Base-by-base conservation (phyloP, 2,113 vertebrate genomes). In the western clawed frog (Xenopus tropicalis) region DNA sequence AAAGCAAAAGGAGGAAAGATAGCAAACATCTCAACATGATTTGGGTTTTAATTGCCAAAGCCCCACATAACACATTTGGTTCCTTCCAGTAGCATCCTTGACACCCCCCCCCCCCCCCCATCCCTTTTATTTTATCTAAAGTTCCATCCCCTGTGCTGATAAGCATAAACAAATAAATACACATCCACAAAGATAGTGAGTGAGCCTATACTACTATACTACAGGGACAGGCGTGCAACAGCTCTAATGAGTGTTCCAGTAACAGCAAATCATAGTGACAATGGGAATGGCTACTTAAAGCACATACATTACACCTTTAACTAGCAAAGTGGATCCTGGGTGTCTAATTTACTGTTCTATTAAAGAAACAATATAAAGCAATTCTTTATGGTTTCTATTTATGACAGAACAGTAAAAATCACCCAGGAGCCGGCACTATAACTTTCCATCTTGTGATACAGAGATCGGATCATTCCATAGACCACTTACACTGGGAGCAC, bases 261-360 rank as follows among this genome's bases (percentile, higher is more conserved):
- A 44, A 46, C n/a, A 37, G 58, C 69, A 74, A 62, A 75, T 75
- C 72, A 62, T 44, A 23, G n/a, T 69, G 66, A 69, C 72, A 75
- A 62, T 54, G 29, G 44, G 14, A 62, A 74, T 68, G 25, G 66
- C 72, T 43, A 24, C 19, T 61, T 68, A 59, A 67, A 61, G 72
- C 20, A 3, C n/a, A 22, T 23, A 61, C 72, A 62, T 75, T 54
- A 61, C 25, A 73, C 23, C 37, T 65, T 54, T 61, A 54, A 42
- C 44, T 37, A 21, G 12, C 54, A 48, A 61, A 46, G 56, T 11
- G 23, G 43, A 13, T 19, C 10, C n/a, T 44, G 11, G 42, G 29
- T 4, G 4, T 44, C n/a, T 61, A 20, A 48, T 25, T 48, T 61
- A 61, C 56, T 52, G 20, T 86, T 72, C 85, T 89, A 86, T 82